Percentiles rank a stretch among this genome's conserved stretches.
Evolutionary conservation across 2,797 vertebrate species (phyloP).

Genomic region (Enteromius viviparus): DNA sequence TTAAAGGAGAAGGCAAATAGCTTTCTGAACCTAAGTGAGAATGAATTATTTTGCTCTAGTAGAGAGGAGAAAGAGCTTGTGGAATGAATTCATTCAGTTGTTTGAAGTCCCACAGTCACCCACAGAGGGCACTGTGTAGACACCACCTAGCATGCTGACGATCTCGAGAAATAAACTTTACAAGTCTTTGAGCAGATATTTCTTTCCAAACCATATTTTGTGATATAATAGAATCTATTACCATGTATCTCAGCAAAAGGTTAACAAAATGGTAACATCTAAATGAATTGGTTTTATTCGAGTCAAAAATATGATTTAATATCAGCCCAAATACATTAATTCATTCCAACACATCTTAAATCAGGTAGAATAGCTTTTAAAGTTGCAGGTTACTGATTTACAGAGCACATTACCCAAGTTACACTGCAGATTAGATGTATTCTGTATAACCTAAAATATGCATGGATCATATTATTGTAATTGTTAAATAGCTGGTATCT

Average conservation of each 20-base stretch:
- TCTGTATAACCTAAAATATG: not conserved
- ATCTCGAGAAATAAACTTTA: not conserved
- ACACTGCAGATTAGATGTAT: not conserved
- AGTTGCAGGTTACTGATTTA: not conserved
- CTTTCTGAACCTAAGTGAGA: not conserved
- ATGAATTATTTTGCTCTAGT: not conserved
- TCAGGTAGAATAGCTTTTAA: not conserved
- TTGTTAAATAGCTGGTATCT: not conserved
- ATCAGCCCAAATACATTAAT: not conserved
- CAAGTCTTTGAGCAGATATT: not conserved
- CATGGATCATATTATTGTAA: not conserved
- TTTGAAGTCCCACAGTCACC: not conserved
- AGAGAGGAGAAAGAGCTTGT: not conserved
- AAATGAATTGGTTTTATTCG: not conserved
- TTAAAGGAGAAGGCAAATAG: not conserved
- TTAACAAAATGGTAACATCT: not conserved
- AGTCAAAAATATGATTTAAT: not conserved
- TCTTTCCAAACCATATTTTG: not conserved
- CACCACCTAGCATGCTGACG: not conserved
- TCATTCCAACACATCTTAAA: not conserved
- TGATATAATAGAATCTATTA: not conserved
- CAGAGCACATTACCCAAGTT: not conserved
- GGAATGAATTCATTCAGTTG: not conserved
- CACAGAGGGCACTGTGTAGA: conserved; percentile 57
- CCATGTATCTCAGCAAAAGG: not conserved